These are phyloP conservation scores for Mythimna pallens DNA, from an alignment of 2,888 invertebrate species.

Conservation along the genomic window DNA sequence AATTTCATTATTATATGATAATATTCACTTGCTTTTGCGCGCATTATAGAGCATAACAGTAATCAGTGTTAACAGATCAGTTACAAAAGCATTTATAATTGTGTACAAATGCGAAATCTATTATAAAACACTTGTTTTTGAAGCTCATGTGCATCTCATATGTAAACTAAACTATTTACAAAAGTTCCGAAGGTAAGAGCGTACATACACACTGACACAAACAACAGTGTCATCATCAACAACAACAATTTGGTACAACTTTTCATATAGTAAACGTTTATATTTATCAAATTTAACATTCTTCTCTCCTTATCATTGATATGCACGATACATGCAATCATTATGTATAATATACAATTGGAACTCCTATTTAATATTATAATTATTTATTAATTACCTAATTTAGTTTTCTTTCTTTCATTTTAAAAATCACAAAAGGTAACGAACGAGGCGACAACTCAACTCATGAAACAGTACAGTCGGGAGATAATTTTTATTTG, in stretches of 20 bases:
- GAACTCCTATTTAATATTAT: conserved; percentile 87
- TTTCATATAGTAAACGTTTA: conserved; percentile 65
- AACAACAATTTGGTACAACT: conserved; percentile 70
- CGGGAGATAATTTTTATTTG: conserved; percentile 71
- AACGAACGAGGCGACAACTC: conserved; percentile 73
- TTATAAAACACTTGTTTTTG: conserved; percentile 27
- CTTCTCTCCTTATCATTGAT: conserved; percentile 62
- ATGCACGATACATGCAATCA: conserved; percentile 81
- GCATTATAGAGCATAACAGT: conserved; percentile 2
- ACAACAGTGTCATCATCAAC: conserved; percentile 27
- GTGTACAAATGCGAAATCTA: conserved; percentile 40
- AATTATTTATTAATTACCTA: conserved; percentile 89
- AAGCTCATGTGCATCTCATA: conserved; percentile 50
- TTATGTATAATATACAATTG: conserved; percentile 90
- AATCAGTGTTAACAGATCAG: neutral
- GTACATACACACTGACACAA: conserved; percentile 26
- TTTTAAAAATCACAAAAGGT: conserved; percentile 88
- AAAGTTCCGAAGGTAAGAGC: conserved; percentile 24
- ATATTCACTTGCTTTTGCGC: neutral
- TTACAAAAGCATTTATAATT: conserved; percentile 28
- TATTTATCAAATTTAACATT: conserved; percentile 69
- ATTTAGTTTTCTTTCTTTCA: conserved; percentile 78
- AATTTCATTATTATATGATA: conserved; percentile 27
- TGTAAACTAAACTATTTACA: conserved; percentile 56
- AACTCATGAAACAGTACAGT: conserved; percentile 81